Conservation (phyloP, 2,888 invertebrate genomes). For the Kryphioiulus occultus region DNA sequence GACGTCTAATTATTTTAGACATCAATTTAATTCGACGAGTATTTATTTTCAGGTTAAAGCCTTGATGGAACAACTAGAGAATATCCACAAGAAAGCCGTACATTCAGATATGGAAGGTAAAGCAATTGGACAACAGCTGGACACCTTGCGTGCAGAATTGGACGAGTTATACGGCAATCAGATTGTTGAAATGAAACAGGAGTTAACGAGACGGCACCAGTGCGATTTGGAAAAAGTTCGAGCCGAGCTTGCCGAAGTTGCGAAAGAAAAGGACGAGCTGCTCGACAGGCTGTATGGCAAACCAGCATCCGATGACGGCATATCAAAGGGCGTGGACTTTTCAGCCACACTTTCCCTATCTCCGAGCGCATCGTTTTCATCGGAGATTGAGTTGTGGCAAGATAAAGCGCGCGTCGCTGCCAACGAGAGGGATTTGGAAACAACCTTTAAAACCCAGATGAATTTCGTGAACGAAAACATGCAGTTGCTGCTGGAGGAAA, state of each 20-base stretch:
- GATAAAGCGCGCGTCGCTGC: conserved; percentile 9
- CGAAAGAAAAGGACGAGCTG: background rate
- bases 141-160: conserved; percentile 27
- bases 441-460: background rate
- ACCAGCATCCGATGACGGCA: background rate
- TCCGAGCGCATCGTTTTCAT: conserved; percentile 35
- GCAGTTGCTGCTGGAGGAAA: conserved; percentile 2
- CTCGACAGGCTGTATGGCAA: background rate
- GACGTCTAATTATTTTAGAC: background rate
- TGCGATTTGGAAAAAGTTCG: background rate
- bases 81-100: background rate
- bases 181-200: conserved; percentile 46
- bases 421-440: conserved; percentile 31
- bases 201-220: background rate
- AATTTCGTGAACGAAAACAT: background rate
- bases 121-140: conserved; percentile 28
- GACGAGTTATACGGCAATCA: conserved; percentile 49
- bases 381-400: conserved; percentile 33
- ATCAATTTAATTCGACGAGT: background rate
- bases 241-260: background rate
- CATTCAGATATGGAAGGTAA: background rate
- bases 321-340: conserved; percentile 26
- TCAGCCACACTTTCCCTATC: conserved; percentile 15
- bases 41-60: conserved; percentile 1
- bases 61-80: conserved; percentile 42